Evolutionary conservation across 2,113 vertebrate species (phyloP).

Genomic region (Pelobates fuscus): DNA sequence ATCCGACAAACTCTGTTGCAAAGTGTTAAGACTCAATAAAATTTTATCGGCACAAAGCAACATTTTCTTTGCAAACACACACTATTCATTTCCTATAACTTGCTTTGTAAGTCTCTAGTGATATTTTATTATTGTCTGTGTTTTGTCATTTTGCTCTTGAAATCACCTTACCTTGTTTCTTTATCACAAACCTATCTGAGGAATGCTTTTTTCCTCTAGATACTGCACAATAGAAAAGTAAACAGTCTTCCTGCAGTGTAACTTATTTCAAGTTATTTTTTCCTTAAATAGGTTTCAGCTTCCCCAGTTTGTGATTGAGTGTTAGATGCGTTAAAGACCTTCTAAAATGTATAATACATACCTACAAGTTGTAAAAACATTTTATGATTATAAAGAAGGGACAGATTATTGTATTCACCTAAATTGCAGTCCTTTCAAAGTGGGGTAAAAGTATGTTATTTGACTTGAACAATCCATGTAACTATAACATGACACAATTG

Average conservation of each 20-base stretch:
- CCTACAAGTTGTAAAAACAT: too few relatives aligned
- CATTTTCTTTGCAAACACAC: background rate
- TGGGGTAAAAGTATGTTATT: too few relatives aligned
- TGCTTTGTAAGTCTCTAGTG: background rate
- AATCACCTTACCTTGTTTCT: constrained; percentile 23
- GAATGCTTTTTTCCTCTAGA: constrained; percentile 33
- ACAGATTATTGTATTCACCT: too few relatives aligned
- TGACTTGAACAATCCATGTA: too few relatives aligned
- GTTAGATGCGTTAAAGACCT: background rate
- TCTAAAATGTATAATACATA: background rate
- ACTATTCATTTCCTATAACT: background rate
- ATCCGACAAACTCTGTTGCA: background rate
- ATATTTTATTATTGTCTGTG: background rate
- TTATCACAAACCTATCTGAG: constrained; percentile 36
- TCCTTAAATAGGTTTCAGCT: background rate
- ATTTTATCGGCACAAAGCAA: background rate
- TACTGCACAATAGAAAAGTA: constrained; percentile 26
- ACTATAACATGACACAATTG: too few relatives aligned
- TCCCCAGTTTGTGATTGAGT: background rate
- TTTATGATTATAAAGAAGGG: too few relatives aligned
- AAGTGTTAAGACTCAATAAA: background rate
- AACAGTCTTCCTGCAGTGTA: background rate
- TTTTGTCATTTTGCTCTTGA: constrained; percentile 31
- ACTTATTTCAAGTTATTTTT: constrained; percentile 2
- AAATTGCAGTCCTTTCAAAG: too few relatives aligned